These are phyloP conservation scores for Anseranas semipalmata DNA, from an alignment of 2,113 vertebrate species.

Conservation along the genomic window DNA sequence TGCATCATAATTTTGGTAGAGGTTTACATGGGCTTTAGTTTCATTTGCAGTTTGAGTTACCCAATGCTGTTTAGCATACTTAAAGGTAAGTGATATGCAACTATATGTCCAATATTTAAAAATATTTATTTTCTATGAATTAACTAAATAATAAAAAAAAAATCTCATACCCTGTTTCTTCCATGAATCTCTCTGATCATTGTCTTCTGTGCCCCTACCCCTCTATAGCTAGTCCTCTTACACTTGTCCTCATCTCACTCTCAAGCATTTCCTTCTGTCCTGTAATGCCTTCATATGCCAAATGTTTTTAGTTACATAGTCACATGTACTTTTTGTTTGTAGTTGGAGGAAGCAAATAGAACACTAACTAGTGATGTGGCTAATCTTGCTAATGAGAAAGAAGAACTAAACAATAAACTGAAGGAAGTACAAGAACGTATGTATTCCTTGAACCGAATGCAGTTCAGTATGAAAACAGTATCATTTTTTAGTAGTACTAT, in stretches of 20 bases:
- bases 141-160: neutral
- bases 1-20: neutral
- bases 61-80: neutral
- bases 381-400: conserved; percentile 96
- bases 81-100: neutral
- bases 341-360: conserved; percentile 97
- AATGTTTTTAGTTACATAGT: neutral
- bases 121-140: neutral
- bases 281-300: neutral
- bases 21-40: neutral
- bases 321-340: neutral
- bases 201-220: neutral
- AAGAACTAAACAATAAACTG: conserved; percentile 95
- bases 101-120: neutral
- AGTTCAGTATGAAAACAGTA: neutral
- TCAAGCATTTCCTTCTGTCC: neutral
- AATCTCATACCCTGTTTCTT: neutral
- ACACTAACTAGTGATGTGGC: conserved; percentile 94
- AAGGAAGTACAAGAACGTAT: conserved; percentile 90
- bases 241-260: neutral
- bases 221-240: neutral
- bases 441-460: conserved; percentile 40
- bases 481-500: neutral
- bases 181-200: neutral
- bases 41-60: neutral